Base-by-base conservation (phyloP, 2,113 vertebrate genomes). In the Neogale vison region DNA sequence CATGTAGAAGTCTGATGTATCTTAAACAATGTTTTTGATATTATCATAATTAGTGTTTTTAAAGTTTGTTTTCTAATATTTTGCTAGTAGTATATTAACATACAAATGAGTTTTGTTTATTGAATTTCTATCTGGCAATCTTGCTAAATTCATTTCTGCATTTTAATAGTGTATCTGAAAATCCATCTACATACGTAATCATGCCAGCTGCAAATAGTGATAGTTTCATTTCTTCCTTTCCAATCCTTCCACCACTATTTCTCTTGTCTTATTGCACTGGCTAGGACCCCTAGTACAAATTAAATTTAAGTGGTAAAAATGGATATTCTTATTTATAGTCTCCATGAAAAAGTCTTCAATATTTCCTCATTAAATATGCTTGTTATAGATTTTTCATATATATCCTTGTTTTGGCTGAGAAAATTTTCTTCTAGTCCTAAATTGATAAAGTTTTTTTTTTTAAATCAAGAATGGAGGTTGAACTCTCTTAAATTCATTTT, bases 161-260 rank as follows among this genome's bases (percentile, higher is more conserved):
- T 94, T 95, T 86, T 95, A 81, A 39, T 88, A 91, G 87, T 45
- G 13, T 77, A 93, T 47, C 59, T 85, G 52, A 93, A 86, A 92
- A 82, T 72, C 26, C 11, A 67, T 82, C 42, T 96, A 20, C 11
- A 52, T 61, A 77, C 15, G 4, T 87, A 90, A 59, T 79, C 6
- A 47, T 89, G 52, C 36, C 55, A 84, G 90, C 61, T 67, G 9
- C 87, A 90, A 86, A 52, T 85, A 52, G 88, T 61, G 47, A 5
- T 39, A 61, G 21, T 67, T 93, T 84, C 47, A 83, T 77, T 76
- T 95, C 42, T 81, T 91, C 15, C 63, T 76, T 97, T 72, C 39
- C 4, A 88, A n/a, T 82, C 6, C 11, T 74, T 74, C 7, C 42
- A 50, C 74, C 11, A 61, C 85, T 77, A 67, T 82, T 86, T 85